Base-by-base conservation (phyloP, 1,140 invertebrate species). In the Schlechtendalia chinensis region DNA sequence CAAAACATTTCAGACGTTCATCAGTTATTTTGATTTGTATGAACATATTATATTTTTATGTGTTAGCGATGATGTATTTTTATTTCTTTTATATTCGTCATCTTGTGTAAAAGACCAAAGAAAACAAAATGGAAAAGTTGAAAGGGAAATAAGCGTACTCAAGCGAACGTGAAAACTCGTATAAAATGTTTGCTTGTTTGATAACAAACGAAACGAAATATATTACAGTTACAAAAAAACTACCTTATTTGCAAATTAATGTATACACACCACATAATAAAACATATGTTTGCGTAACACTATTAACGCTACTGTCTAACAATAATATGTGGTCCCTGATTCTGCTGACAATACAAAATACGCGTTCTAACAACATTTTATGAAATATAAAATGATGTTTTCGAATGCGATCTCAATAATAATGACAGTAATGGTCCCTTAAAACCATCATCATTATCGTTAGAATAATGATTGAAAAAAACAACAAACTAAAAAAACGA, bases 401-500 rank as follows among this genome's bases (percentile, higher is more conserved):
- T 27, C 58, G 56, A 79, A 79, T 58, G 75, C 56, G 32, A 79
- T 79, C 39, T 58, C 45, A 79, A 79, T 79, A 79, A 79, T 63
- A 63, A 79, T 79, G 75, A 79, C 75, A 61, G 75, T 61, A 63
- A 79, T 79, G 75, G 75, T 79, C 75, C 75, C 75, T 61, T 79
- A 27, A 79, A 79, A 79, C 75, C 75, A 79, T 79, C 75, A 79
- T 79, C 75, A 79, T 79, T 79, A 79, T 79, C 58, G 58, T 79
- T 19, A 63, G 39, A 79, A 79, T 79, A 79, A 79, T 79, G 75
- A 79, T 39, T 59, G 58, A 8, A 79, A 50, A 77, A 79, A 61
- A 58, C 67, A 72, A 72, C 50, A 29, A 72, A 72, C 59, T 54
- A n/a, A 72, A 72, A 72, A 72, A 72, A 71, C 45, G 47, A 6